These are phyloP conservation scores for Falco columbarius DNA, from an alignment of 2,797 vertebrate genomes.

Conservation along the genomic window DNA sequence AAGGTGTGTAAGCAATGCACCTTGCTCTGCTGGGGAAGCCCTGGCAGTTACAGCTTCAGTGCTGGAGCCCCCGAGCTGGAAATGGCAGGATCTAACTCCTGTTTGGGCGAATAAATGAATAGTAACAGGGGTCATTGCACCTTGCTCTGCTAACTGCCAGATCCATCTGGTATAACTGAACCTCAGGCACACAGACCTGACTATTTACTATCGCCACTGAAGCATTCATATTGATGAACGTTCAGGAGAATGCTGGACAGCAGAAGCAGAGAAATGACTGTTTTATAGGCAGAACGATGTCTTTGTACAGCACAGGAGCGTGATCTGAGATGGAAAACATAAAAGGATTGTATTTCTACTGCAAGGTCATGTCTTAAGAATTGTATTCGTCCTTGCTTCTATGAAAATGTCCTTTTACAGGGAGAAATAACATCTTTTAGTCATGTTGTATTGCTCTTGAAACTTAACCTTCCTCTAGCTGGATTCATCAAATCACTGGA, in stretches of 20 bases:
- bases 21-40: background rate
- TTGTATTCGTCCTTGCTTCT: conserved; percentile 24
- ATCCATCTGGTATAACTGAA: background rate
- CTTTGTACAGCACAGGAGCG: background rate
- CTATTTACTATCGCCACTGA: background rate
- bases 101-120: background rate
- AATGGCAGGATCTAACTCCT: background rate
- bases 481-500: background rate
- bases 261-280: background rate
- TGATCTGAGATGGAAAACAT: background rate
- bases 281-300: background rate
- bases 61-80: background rate
- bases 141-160: background rate
- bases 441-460: background rate
- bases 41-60: background rate
- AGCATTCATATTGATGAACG: background rate
- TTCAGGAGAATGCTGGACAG: background rate
- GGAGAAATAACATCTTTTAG: conserved; percentile 5
- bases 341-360: conserved; percentile 17
- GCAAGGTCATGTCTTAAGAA: background rate
- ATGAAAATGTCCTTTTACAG: background rate
- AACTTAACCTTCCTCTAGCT: conserved; percentile 8
- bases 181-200: background rate
- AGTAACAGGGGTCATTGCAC: background rate
- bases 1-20: background rate